phyloP scores from a whole-genome alignment of 2,888 invertebrate genomes.

The Linyphia triangularis region DNA sequence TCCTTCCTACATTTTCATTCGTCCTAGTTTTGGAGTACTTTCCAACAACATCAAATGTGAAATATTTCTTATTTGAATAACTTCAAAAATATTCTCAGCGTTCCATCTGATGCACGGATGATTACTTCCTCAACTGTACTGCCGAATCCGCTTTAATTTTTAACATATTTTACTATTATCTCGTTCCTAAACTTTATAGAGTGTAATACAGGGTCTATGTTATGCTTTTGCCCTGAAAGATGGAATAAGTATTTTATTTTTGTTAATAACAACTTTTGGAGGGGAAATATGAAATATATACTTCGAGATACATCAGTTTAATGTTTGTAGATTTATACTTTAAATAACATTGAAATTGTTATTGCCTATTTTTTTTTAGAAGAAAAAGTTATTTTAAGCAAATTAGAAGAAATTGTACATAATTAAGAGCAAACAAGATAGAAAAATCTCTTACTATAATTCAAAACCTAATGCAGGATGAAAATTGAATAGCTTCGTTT shows the following conservation, averaged over 20 bases:
- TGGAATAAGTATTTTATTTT: background rate
- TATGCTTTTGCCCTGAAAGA: background rate
- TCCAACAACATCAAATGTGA: slow-evolving; percentile 50
- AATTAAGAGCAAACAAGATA: too few species aligned
- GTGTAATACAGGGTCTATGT: background rate
- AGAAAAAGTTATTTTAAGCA: too few species aligned
- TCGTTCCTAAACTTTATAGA: background rate
- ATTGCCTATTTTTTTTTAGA: too few species aligned
- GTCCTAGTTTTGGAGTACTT: slow-evolving; percentile 27
- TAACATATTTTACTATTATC: slow-evolving; percentile 40
- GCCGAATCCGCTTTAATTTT: background rate
- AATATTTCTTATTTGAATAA: slow-evolving; percentile 60
- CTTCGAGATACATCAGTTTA: too few species aligned
- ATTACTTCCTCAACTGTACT: slow-evolving; percentile 34
- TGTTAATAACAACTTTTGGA: background rate
- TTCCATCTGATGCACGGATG: slow-evolving; percentile 11
- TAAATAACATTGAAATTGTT: too few species aligned
- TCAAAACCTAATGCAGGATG: too few species aligned
- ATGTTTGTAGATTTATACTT: too few species aligned
- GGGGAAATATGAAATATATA: background rate
- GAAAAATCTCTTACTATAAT: too few species aligned
- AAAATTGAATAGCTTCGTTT: too few species aligned
- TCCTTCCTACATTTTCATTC: slow-evolving; percentile 6
- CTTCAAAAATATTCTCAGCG: slow-evolving; percentile 18
- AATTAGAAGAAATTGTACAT: too few species aligned